Percentiles rank a stretch among this genome's conserved stretches.
These are phyloP conservation scores for Tipula unca DNA, from an alignment of 2,888 invertebrate genomes.

Conservation along the genomic window DNA sequence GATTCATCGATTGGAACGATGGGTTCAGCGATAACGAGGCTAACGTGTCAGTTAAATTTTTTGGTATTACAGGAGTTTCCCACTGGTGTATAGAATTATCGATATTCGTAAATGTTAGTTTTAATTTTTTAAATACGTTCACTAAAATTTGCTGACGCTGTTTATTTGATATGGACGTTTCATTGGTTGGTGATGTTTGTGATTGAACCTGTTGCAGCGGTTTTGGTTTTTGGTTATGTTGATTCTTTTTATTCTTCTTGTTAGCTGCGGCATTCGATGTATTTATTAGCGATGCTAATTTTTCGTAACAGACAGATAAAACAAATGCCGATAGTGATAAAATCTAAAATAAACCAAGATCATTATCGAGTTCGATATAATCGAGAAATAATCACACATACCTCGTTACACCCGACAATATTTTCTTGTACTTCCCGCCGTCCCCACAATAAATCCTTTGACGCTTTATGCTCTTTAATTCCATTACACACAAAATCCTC, in stretches of 20 bases:
- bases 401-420: slow-evolving; percentile 55
- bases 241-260: slow-evolving; percentile 28
- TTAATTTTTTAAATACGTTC: slow-evolving; percentile 38
- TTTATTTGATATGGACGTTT: slow-evolving; percentile 34
- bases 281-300: slow-evolving; percentile 26
- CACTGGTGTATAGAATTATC: slow-evolving; percentile 35
- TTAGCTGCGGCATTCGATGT: slow-evolving; percentile 30
- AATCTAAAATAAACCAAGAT: slow-evolving; percentile 31
- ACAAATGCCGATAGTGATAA: slow-evolving; percentile 40
- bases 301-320: slow-evolving; percentile 37
- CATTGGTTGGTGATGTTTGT: slow-evolving; percentile 22
- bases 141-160: slow-evolving; percentile 37
- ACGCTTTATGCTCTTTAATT: slow-evolving; percentile 39
- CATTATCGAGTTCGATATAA: neutral
- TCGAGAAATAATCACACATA: slow-evolving; percentile 32
- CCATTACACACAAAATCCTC: slow-evolving; percentile 34
- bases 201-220: slow-evolving; percentile 16
- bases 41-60: slow-evolving; percentile 37
- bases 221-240: slow-evolving; percentile 26
- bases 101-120: slow-evolving; percentile 36
- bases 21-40: slow-evolving; percentile 39
- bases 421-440: slow-evolving; percentile 47
- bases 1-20: slow-evolving; percentile 23
- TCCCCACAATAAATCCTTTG: slow-evolving; percentile 42
- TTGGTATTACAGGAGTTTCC: slow-evolving; percentile 36